These are phyloP conservation scores for Dolomedes plantarius DNA, from an alignment of 2,888 invertebrate species.

Conservation along the genomic window DNA sequence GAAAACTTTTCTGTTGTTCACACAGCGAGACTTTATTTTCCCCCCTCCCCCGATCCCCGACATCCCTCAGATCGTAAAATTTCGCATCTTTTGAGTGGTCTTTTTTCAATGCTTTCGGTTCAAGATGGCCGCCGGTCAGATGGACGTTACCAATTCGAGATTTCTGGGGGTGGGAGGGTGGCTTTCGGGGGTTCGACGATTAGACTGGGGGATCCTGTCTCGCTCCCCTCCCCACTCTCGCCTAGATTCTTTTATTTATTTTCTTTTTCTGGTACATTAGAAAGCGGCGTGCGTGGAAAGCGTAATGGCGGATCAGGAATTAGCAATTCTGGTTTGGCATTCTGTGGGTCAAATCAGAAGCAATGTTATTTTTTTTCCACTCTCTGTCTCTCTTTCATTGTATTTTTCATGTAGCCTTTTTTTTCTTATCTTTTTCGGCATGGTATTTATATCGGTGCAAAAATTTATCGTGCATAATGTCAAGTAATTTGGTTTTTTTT, in stretches of 20 bases:
- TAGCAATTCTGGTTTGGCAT: constrained; percentile 19
- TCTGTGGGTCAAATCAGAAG: not conserved
- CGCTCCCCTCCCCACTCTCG: not conserved
- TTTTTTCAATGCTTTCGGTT: constrained; percentile 19
- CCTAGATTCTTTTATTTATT: not conserved
- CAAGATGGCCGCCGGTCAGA: constrained; percentile 51
- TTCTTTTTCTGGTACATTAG: constrained; percentile 47
- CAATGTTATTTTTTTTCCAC: not conserved
- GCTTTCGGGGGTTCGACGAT: constrained; percentile 29
- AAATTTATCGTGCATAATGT: too few species aligned
- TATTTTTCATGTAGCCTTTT: not conserved
- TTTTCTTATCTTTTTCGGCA: too few species aligned
- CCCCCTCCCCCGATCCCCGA: not conserved
- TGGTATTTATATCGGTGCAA: too few species aligned
- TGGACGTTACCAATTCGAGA: constrained; percentile 27
- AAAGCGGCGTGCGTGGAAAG: constrained; percentile 41
- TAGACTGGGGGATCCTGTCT: constrained; percentile 23
- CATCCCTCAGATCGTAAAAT: constrained; percentile 19
- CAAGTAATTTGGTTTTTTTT: too few species aligned
- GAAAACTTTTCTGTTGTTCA: too few species aligned
- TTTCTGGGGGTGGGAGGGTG: constrained; percentile 2
- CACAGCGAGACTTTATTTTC: not conserved
- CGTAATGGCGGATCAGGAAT: constrained; percentile 43
- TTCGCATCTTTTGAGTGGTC: constrained; percentile 28
- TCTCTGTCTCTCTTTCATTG: not conserved